Evolutionary conservation across 92 coral and sea anemone species (phyloP), one percentile per base, ranked within the genome.

Genomic region (Bergia sp.): DNA sequence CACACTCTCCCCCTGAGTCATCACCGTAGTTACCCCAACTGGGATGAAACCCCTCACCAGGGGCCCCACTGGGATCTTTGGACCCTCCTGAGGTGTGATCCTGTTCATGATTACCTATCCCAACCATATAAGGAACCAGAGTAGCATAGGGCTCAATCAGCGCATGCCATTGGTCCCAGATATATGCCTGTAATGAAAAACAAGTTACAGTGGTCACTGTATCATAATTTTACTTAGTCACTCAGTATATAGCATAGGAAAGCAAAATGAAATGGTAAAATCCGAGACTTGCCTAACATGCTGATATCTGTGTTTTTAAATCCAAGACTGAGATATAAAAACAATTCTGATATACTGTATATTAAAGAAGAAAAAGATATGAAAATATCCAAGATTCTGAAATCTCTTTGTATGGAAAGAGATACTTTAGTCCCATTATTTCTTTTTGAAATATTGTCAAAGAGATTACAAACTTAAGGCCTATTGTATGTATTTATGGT

Each of bases 101-200:
- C 58, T 95, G 98, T 43, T 95, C 96, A 79, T 95, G 98, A 79
- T 95, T 95, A 1, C 98, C 98, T 41, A 95, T 93, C 21, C 98
- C 98, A 20, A 95, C 93, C 98, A 95, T 95, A 85, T 95, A 95
- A 57, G 98, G 98, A 37, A 86, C 95, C 18, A 92, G 55, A 20
- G 96, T 95, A 40, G 98, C 94, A 67, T 85, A 93, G 4, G 98
- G 98, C 71, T 95, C 93, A 7, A 95, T 93, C 49, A 95, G 81
- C 66, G 94, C 88, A 82, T 95, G 98, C 98, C 98, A 95, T 69
- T 95, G 98, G 44, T 95, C 98, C 98, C 98, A 95, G 9, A 95
- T 93, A 87, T 95, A 95, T 7, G 93, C 96, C 98, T 95, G 82
- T 4, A 39, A 74, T 23, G 72, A 72, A 21, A 5, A 40, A 40